A percentile compares a stretch with the other conserved stretches of the same genome.
Conservation (phyloP, 2,113 vertebrate genomes). For the Cebus imitator region DNA sequence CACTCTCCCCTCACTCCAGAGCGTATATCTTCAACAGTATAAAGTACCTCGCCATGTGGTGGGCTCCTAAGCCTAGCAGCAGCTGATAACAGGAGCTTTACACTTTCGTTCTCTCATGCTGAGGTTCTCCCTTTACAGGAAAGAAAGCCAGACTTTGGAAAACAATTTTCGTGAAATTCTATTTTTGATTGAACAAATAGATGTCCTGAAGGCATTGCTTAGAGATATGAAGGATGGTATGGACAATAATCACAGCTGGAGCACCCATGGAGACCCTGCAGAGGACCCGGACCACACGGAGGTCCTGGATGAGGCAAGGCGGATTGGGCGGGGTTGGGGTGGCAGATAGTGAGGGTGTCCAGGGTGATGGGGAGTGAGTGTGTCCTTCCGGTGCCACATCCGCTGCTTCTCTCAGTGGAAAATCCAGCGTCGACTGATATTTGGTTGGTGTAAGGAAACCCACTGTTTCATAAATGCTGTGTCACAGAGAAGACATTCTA, state of each 20-base stretch:
- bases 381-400: neutral
- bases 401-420: too few relatives aligned
- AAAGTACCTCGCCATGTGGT: rapidly evolving
- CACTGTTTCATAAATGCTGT: neutral
- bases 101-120: neutral
- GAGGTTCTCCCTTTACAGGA: constrained; percentile 34
- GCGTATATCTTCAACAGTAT: neutral
- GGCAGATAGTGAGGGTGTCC: too few relatives aligned
- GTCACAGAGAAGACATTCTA: neutral
- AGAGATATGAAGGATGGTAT: neutral
- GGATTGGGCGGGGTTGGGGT: rapidly evolving
- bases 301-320: constrained; percentile 20
- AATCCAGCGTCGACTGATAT: rapidly evolving
- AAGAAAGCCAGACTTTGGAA: constrained; percentile 60
- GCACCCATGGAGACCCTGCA: rapidly evolving
- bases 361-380: rapidly evolving
- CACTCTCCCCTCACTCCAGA: rapidly evolving
- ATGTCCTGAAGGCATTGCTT: constrained; percentile 59
- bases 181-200: constrained; percentile 61
- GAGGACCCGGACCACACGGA: neutral
- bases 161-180: constrained; percentile 68
- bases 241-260: neutral
- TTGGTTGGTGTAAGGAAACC: neutral
- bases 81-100: rapidly evolving
- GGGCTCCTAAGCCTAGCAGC: too few relatives aligned